phyloP scores from a whole-genome alignment of 2,113 vertebrate species.

The Salvator merianae region DNA sequence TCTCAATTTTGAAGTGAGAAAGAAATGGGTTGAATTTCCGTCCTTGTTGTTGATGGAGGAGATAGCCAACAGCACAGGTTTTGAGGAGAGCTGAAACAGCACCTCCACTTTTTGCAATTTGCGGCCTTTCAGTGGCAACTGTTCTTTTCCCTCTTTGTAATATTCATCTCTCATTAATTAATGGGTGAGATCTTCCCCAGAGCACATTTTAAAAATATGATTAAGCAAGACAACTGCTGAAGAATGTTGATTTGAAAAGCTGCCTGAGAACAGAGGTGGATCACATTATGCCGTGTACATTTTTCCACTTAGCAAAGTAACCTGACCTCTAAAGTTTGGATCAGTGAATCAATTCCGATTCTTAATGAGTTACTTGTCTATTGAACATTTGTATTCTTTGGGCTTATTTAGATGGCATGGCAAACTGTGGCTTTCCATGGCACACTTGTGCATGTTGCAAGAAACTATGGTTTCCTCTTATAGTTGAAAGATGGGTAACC shows the following conservation, averaged over 20 bases:
- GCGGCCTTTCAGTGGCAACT: conserved; percentile 41
- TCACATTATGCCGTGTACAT: not conserved
- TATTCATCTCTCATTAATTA: conserved; percentile 68
- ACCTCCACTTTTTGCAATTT: conserved; percentile 41
- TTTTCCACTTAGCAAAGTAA: not conserved
- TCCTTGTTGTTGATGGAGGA: conserved; percentile 23
- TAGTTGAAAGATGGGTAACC: not conserved
- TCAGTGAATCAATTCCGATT: not conserved
- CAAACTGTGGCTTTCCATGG: not conserved
- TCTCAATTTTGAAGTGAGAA: conserved; percentile 51
- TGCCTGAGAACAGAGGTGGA: conserved; percentile 15
- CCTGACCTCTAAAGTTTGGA: not conserved
- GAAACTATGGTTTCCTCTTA: not conserved
- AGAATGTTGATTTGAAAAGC: conserved; percentile 35
- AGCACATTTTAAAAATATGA: conserved; percentile 8
- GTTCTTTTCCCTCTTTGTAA: conserved; percentile 20
- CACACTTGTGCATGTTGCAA: not conserved
- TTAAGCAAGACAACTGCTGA: conserved; percentile 9
- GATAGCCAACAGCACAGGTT: conserved; percentile 8
- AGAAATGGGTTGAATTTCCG: conserved; percentile 34
- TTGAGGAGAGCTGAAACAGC: conserved; percentile 33
- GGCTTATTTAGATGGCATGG: not conserved
- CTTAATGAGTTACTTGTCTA: too few relatives aligned
- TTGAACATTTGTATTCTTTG: not conserved
- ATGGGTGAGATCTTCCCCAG: conserved; percentile 42